These are phyloP conservation scores for Alaudala cheleensis DNA, from an alignment of 2,113 vertebrate genomes.

Conservation along the genomic window DNA sequence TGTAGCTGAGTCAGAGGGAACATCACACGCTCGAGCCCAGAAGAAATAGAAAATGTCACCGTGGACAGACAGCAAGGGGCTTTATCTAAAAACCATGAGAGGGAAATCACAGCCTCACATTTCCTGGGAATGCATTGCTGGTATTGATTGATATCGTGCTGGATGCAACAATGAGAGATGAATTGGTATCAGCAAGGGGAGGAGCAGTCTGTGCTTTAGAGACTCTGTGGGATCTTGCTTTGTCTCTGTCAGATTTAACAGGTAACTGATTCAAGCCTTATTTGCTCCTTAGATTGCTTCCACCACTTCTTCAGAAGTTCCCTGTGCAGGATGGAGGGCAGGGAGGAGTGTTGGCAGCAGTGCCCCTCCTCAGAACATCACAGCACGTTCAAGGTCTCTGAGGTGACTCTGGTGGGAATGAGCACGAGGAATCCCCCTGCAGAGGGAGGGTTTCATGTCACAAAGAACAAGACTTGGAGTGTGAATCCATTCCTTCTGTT, in stretches of 20 bases:
- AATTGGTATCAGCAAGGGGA: not conserved
- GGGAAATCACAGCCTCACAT: not conserved
- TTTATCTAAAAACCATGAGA: not conserved
- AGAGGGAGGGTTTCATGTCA: not conserved
- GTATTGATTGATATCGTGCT: not conserved
- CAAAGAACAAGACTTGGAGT: not conserved
- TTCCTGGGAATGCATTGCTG: not conserved
- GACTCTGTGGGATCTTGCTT: rapidly evolving
- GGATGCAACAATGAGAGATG: not conserved
- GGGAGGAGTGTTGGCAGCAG: not conserved
- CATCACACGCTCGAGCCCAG: not conserved
- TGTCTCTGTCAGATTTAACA: not conserved
- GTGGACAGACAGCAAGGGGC: not conserved
- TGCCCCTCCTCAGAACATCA: not conserved
- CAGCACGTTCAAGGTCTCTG: not conserved
- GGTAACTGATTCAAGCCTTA: not conserved
- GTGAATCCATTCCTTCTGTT: not conserved
- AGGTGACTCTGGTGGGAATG: not conserved
- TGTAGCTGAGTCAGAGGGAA: not conserved
- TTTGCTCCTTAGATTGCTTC: not conserved
- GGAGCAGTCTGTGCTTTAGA: not conserved
- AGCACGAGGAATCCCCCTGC: not conserved
- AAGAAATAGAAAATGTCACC: not conserved
- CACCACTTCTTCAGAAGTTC: not conserved
- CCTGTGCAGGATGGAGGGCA: not conserved